A percentile compares a stretch with the other conserved stretches of the same genome.
Evolutionary conservation across 2,797 vertebrate genomes (phyloP).

Genomic region (Lacerta viridis): DNA sequence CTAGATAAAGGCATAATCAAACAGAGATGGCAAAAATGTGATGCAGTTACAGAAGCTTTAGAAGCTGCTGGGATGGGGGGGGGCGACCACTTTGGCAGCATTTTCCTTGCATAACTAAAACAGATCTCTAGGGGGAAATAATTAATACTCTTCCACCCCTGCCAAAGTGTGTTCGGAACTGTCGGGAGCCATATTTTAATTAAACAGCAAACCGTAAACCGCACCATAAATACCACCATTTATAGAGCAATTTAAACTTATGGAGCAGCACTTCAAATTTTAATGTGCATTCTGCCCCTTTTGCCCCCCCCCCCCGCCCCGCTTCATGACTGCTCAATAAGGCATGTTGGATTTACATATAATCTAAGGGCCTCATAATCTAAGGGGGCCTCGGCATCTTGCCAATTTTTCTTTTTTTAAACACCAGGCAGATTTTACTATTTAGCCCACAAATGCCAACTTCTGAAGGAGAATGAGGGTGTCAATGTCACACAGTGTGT

Average conservation of each 20-base stretch:
- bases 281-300: no score
- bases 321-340: not conserved
- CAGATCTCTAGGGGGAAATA: not conserved
- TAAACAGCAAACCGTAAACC: not conserved
- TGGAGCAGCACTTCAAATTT: not conserved
- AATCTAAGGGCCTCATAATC: no score
- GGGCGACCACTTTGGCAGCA: not conserved
- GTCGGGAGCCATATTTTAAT: not conserved
- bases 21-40: not conserved
- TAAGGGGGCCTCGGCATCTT: no score
- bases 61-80: no score
- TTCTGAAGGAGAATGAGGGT: no score
- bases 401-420: no score
- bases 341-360: not conserved
- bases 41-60: not conserved
- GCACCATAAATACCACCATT: not conserved
- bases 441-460: no score
- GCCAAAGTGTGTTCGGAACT: not conserved
- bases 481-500: no score
- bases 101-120: not conserved
- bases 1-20: slow-evolving; percentile 19
- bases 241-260: not conserved
- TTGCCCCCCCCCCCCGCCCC: no score
- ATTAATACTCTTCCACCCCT: not conserved
- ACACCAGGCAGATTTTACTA: no score